Evolutionary conservation across 1,140 invertebrate species (phyloP), one percentile per base, ranked within the genome.

Genomic region (Latrodectus geometricus): DNA sequence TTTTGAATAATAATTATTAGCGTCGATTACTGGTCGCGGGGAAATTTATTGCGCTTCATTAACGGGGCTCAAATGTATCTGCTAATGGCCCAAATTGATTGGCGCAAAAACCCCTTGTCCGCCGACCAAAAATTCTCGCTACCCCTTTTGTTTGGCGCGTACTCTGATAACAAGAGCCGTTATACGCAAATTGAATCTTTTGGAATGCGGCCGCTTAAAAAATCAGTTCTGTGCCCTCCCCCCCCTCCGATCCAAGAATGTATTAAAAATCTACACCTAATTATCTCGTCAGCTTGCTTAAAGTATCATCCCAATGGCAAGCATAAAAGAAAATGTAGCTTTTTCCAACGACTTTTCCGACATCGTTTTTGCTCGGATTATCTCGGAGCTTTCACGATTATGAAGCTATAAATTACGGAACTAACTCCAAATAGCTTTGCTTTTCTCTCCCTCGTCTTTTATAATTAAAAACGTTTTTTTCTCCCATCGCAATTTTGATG

Each of bases 1-100:
- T 81, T 81, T 73, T 81, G 80, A 83, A 83, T 83, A 83, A 83
- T 83, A 83, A 83, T 83, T 83, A 83, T 83, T 83, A 73, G 80
- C 50, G 70, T 61, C 80, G 80, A 83, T 83, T 83, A 83, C 80
- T 83, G 80, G 80, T 49, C 54, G 70, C 56, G 80, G 72, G 70
- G 52, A 74, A 83, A 83, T 83, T 83, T 83, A 83, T 83, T 83
- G 54, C 80, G 69, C 54, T 83, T 83, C 80, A 83, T 83, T 83
- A 83, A 74, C 70, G 80, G 9, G 20, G 49, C 52, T 81, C 79
- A 70, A 81, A 81, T 83, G 70, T 83, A 83, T 83, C 80, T 83
- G 69, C 80, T 83, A 83, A 83, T 83, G 68, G 79, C 69, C 48
- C 79, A 72, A 81, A 81, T 81, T 81, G 80, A 83, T 83, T 83